Evolutionary conservation across 2,888 invertebrate species (phyloP), one percentile per base, ranked within the genome.

Genomic region (Coenonympha arcania): DNA sequence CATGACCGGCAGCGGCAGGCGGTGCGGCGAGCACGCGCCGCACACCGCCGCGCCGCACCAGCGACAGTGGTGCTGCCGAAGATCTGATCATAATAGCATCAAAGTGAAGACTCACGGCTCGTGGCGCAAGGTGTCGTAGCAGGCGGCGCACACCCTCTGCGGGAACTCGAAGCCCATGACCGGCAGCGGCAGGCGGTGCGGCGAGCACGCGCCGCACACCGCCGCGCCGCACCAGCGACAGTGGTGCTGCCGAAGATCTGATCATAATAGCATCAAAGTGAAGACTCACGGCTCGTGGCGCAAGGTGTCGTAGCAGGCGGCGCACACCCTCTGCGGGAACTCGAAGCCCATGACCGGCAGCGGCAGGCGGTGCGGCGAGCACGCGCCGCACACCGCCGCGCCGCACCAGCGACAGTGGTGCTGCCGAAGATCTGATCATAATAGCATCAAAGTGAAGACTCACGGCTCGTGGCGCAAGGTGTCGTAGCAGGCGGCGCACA

Each of bases 321-420:
- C 94, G 85, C 99, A 99, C 47, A 99, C 94, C 54, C 99, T 90
- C 59, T 99, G 97, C 73, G 95, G 95, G 84, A 96, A 97, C 86
- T 99, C 99, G 84, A 97, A 99, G 40, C 99, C 99, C 95, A 99
- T 95, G 44, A 93, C 88, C 2, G 99, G 99, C 73, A 98, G 94
- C 50, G 94, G 93, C 62, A 96, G 90, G 56, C 94, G 91, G 75
- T 94, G 92, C 48, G 92, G 90, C 11, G 96, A 96, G 78, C 99
- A 99, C 60, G 90, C 89, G 70, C 95, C 96, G 82, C 99, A 99
- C 46, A 97, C 92, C 9, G 99, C 99, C 74, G 93, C 93, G 36
- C 99, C 99, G 83, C 99, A 99, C 79, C 94, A 91, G 46, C 95
- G 91, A 71, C 95, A 96, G 81, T 95, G 95, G 81, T 95, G 95